Evolutionary conservation across 2,888 invertebrate genomes (phyloP), one percentile per base, ranked within the genome.

Genomic region (Mimumesa dahlbomi): DNA sequence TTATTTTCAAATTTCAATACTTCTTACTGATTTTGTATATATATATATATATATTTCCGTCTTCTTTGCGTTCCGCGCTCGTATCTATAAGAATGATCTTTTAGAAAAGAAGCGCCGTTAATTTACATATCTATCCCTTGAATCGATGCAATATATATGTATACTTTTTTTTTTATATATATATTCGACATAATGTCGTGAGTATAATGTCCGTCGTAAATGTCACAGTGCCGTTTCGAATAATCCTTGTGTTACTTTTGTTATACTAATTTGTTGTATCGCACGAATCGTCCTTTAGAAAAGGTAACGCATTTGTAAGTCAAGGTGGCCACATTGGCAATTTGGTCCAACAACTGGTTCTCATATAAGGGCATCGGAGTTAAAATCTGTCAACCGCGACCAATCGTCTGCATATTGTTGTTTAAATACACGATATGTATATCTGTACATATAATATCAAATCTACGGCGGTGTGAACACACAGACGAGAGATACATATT

Each of bases 261-360:
- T 74, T 57, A 74, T 67, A 64, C 49, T 59, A 77, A 62, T 74
- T 36, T 57, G 36, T 57, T 48, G 29, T 70, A 53, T 62, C 48
- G 40, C 34, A 58, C 48, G 38, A 50, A 56, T 56, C 49, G 53
- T 53, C 45, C 62, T 63, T 70, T 62, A 66, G 58, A 66, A 79
- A 79, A 76, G 42, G 46, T 76, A 72, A 79, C 65, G 56, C 67
- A 65, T 69, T 64, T 70, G 63, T 73, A 68, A 63, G 69, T 71
- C 52, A 71, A 69, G 68, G 67, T 58, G 59, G 78, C 73, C 72
- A 54, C 49, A 63, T 49, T 52, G 66, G 73, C 69, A 74, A 79
- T 84, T 86, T 86, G 85, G 85, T 85, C 86, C 85, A 79, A 83
- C 84, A 81, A 81, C 84, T 84, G 85, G 82, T 83, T 84, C 78